Conservation (phyloP, 2,888 invertebrate genomes). For the Ashinkailepas kermadecensis region DNA sequence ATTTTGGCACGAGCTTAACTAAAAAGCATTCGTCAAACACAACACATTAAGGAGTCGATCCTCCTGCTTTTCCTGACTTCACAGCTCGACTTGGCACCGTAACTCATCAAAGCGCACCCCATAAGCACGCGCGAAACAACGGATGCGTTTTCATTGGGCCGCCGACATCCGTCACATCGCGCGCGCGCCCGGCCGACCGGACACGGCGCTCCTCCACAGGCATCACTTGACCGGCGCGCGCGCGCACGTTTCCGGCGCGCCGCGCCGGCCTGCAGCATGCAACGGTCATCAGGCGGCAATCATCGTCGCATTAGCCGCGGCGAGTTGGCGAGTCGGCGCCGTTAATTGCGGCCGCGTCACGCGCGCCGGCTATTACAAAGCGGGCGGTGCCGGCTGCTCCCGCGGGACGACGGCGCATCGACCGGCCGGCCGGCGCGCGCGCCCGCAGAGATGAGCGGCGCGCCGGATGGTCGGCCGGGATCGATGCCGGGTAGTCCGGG, state of each 20-base stretch:
- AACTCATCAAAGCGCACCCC: too few species aligned
- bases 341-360: not conserved
- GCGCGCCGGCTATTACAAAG: not conserved
- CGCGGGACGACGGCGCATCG: not conserved
- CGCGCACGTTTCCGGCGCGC: not conserved
- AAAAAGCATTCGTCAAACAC: too few species aligned
- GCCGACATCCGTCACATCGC: not conserved
- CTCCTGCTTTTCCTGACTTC: too few species aligned
- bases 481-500: not conserved
- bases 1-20: too few species aligned
- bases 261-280: not conserved
- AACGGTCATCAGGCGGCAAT: not conserved
- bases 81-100: too few species aligned
- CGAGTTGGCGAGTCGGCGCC: slow-evolving; percentile 2
- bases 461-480: not conserved
- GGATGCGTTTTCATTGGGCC: too few species aligned
- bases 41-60: too few species aligned
- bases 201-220: not conserved
- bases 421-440: not conserved
- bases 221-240: not conserved
- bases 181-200: not conserved
- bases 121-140: too few species aligned
- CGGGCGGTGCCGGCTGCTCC: not conserved
- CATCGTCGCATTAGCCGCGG: slow-evolving; percentile 1
- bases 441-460: not conserved